Evolutionary conservation across 2,797 vertebrate species (phyloP), one percentile per base, ranked within the genome.

Genomic region (Heliangelus exortis): DNA sequence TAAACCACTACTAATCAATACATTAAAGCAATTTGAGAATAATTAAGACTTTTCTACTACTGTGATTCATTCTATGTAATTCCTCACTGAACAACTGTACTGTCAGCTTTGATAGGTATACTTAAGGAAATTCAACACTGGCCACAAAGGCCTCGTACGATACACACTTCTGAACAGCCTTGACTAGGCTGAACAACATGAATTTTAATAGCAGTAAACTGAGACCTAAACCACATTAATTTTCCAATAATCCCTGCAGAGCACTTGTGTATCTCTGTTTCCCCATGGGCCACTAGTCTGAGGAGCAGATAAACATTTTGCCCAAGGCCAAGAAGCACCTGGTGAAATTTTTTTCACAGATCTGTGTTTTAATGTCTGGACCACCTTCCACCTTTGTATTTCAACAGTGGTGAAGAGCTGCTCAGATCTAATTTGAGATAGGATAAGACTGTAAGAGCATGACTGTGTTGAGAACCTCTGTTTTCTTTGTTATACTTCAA

Each of bases 381-480:
- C 61, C 74, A 92, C 71, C 33, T 50, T 92, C 73, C 48, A 84
- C 69, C 47, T 89, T 71, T 78, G 79, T 69, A 43, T 43, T 91
- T 76, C 61, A 76, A 67, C 39, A 71, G 33, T 22, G 33, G 59
- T 82, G 67, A 91, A 92, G 67, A 87, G 65, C 50, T 79, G 57
- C 74, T 94, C 55, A 89, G 87, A 93, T 96, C 77, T 93, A 90
- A 93, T 96, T 91, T 90, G 77, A 93, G 91, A 97, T 91, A 96
- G 53, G 15, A 13, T 88, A 91, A 93, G 17, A 59, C 47, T 78
- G 10, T 93, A 91, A 92, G 33, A 94, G 58, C 79, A 86, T 66
- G 79, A 78, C 91, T 7, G 2, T 0, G 0, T 55, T 86, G 86
- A 84, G 57, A 93, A 84, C 48, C 13, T 66, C 85, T 59, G 15